Conservation (phyloP, 2,113 vertebrate species). For the Eurystomus gularis region DNA sequence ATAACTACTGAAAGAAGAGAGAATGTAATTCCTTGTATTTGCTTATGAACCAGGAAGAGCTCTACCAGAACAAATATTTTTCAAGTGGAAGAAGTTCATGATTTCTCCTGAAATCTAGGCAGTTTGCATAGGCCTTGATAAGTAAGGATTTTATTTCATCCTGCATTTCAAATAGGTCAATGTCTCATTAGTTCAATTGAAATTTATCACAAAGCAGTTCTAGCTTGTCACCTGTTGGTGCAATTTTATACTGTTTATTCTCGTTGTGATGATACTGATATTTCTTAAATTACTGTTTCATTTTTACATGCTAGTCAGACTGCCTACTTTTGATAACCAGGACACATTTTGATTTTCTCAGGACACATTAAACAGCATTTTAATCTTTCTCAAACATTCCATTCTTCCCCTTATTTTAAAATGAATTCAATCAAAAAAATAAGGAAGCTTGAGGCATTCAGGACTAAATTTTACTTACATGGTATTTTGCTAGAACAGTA, state of each 20-base stretch:
- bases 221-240: neutral
- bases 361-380: neutral
- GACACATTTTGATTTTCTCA: no score
- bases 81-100: neutral
- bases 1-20: neutral
- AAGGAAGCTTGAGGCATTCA: neutral
- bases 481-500: neutral
- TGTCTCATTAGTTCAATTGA: neutral
- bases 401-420: neutral
- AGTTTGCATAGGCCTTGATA: neutral
- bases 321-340: neutral
- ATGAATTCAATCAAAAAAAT: neutral
- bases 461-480: neutral
- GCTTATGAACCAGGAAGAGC: neutral
- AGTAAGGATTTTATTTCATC: neutral
- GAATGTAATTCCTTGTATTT: neutral
- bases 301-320: neutral
- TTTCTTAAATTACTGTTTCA: neutral
- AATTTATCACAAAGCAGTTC: neutral
- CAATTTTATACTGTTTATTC: neutral
- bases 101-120: neutral
- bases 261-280: neutral
- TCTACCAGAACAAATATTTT: neutral
- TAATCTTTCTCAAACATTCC: neutral
- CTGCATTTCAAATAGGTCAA: neutral